phyloP scores from a whole-genome alignment of 2,797 vertebrate species.

The Alectoris magna region DNA sequence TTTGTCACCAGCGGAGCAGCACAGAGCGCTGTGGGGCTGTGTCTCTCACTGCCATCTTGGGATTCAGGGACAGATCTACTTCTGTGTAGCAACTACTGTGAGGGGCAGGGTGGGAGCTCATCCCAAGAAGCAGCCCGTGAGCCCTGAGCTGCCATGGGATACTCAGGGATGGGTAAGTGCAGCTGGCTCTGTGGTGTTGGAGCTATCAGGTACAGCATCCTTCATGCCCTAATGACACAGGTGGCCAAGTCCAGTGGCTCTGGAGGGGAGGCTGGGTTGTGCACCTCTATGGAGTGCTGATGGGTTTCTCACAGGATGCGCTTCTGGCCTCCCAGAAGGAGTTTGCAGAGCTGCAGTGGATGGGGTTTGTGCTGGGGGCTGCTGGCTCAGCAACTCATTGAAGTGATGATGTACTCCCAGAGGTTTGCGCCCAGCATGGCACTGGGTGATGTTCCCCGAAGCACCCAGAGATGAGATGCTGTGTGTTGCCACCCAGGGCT shows the following conservation, averaged over 20 bases:
- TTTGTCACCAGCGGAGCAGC: background rate
- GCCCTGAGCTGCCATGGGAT: background rate
- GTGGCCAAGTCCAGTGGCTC: background rate
- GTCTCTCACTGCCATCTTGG: background rate
- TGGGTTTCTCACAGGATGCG: background rate
- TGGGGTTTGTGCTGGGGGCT: background rate
- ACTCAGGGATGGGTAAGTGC: background rate
- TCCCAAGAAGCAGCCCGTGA: too few relatives aligned
- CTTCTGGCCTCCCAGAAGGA: background rate
- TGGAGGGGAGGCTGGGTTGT: accelerated
- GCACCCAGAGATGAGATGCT: accelerated
- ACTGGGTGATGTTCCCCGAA: background rate
- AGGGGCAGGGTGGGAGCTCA: background rate
- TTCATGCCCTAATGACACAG: accelerated
- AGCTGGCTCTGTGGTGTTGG: accelerated
- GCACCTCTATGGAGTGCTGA: accelerated
- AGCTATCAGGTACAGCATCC: background rate
- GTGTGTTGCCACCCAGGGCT: background rate
- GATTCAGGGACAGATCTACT: background rate
- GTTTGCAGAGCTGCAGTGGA: background rate
- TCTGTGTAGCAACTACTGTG: accelerated
- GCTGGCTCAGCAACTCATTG: background rate
- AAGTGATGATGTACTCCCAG: too few relatives aligned
- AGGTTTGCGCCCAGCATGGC: too few relatives aligned
- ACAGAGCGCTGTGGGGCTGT: background rate